phyloP scores from a whole-genome alignment of 2,113 vertebrate genomes.

The Eira barbara region DNA sequence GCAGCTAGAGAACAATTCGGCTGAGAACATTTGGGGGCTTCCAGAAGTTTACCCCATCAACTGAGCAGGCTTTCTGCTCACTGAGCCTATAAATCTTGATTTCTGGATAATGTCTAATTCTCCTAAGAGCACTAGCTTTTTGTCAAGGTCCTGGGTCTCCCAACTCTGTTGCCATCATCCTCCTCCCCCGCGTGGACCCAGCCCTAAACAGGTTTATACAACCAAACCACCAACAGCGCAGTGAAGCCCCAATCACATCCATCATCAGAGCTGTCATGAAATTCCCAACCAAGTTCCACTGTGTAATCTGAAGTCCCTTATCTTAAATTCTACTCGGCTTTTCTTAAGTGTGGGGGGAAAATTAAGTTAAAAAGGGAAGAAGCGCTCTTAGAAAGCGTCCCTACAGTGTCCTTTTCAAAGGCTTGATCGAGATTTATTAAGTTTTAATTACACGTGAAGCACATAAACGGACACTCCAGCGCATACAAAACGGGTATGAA shows the following conservation, averaged over 20 bases:
- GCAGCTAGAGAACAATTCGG: background rate
- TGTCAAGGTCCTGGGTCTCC: background rate
- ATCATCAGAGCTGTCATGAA: background rate
- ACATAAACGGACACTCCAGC: background rate
- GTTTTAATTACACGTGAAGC: constrained; percentile 65
- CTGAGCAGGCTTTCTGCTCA: background rate
- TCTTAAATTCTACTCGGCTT: background rate
- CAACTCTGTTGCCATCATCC: background rate
- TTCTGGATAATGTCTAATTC: background rate
- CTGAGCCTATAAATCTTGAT: background rate
- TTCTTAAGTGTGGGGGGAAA: constrained; percentile 16
- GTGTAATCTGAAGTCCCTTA: background rate
- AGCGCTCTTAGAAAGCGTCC: constrained; percentile 43
- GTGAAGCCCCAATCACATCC: background rate
- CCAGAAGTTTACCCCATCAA: background rate
- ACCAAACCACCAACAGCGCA: background rate
- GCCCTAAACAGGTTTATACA: background rate
- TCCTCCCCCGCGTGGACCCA: background rate
- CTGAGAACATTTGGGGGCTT: background rate
- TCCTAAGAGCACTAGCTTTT: background rate
- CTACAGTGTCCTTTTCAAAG: constrained; percentile 47
- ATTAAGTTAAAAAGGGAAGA: constrained; percentile 53
- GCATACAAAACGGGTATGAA: constrained; percentile 35
- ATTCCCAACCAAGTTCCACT: background rate
- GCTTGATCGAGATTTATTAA: constrained; percentile 62